Evolutionary conservation across 2,797 vertebrate species (phyloP).

Genomic region (Macropus fuliginosus): DNA sequence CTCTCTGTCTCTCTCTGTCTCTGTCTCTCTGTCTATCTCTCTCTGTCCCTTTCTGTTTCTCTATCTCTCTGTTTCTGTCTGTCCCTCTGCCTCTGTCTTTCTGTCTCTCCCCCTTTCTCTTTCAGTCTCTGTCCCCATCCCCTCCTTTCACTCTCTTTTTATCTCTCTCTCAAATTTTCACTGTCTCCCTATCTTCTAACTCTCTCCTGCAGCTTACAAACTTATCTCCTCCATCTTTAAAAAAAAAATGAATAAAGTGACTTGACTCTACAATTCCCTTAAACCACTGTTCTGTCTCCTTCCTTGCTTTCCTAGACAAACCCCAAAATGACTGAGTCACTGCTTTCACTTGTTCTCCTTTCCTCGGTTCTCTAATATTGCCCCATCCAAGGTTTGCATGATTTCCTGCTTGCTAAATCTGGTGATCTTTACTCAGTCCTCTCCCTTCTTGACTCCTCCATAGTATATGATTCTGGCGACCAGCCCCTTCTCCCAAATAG

Average conservation of each 20-base stretch:
- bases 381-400: no score
- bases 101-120: not conserved
- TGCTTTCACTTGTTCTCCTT: not conserved
- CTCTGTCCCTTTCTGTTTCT: not conserved
- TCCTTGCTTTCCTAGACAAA: not conserved
- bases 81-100: not conserved
- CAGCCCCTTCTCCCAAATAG: not conserved
- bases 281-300: not conserved
- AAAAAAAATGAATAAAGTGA: not conserved
- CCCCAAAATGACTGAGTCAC: not conserved
- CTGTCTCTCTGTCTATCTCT: no score
- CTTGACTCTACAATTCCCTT: not conserved
- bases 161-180: no score
- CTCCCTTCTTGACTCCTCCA: not conserved
- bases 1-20: not conserved
- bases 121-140: no score
- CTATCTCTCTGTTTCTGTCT: not conserved
- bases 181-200: not conserved
- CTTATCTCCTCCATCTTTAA: not conserved
- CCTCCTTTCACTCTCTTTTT: no score
- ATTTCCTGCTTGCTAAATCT: not conserved
- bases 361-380: not conserved
- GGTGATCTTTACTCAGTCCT: not conserved
- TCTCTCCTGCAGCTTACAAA: not conserved
- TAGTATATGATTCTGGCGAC: not conserved